These are phyloP conservation scores for Cyrtonyx montezumae DNA, from an alignment of 2,113 vertebrate genomes.

Conservation along the genomic window DNA sequence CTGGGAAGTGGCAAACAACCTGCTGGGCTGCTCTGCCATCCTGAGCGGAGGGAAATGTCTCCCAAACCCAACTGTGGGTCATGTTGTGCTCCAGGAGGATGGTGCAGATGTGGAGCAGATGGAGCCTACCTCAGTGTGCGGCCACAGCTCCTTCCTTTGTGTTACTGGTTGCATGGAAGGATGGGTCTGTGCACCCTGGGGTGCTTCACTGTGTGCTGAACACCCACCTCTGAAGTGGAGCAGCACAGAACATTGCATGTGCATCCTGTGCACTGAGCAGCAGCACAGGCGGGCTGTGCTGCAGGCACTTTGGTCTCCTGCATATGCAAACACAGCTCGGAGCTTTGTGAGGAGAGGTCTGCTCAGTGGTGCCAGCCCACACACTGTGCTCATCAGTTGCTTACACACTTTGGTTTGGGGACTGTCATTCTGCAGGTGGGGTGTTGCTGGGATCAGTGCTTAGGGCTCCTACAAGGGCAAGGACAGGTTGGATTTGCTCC, in stretches of 20 bases:
- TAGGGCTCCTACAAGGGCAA: not conserved
- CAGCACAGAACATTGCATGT: not conserved
- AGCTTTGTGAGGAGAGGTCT: not conserved
- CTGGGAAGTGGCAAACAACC: not conserved
- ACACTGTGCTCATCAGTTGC: not conserved
- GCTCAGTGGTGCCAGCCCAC: accelerated
- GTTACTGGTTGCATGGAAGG: accelerated
- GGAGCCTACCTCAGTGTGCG: not conserved
- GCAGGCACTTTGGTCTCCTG: not conserved
- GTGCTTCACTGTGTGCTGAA: not conserved
- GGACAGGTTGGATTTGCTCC: not conserved
- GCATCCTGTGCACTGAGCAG: too few relatives aligned
- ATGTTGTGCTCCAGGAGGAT: accelerated
- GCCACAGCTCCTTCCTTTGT: not conserved
- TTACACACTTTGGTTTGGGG: not conserved
- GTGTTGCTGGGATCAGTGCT: not conserved
- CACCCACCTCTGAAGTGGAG: not conserved
- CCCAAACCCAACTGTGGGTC: not conserved
- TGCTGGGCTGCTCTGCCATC: not conserved
- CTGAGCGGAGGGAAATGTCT: not conserved
- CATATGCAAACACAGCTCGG: not conserved
- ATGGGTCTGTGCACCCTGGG: not conserved
- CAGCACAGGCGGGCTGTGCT: not conserved
- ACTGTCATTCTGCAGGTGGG: not conserved
- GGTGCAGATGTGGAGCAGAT: not conserved